Conservation (phyloP, 2,888 invertebrate species). For the Adineta ricciae region DNA sequence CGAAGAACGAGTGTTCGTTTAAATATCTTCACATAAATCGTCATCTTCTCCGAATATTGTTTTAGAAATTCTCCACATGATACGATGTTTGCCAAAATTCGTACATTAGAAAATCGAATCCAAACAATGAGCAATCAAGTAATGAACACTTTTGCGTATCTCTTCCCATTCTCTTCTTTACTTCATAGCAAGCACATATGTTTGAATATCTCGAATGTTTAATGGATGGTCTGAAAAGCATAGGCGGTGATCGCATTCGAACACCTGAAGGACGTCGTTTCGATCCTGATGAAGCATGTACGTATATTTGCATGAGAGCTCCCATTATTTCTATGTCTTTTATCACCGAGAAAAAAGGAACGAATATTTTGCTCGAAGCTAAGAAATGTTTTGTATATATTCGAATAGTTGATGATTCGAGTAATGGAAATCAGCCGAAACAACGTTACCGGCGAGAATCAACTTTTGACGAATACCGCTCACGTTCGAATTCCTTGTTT, state of each 20-base stretch:
- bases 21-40: no score
- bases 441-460: neutral
- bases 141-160: neutral
- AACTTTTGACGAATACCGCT: neutral
- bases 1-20: neutral
- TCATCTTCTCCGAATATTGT: no score
- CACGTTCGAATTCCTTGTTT: neutral
- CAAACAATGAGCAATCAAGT: neutral
- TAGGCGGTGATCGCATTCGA: neutral
- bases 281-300: neutral
- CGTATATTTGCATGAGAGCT: neutral
- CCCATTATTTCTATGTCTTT: no score
- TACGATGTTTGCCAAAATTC: neutral
- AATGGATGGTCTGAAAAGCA: neutral
- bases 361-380: no score
- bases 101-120: neutral
- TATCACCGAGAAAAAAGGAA: no score
- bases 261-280: neutral
- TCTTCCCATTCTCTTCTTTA: no score
- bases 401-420: neutral
- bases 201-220: neutral
- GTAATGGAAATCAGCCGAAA: neutral
- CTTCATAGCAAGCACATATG: neutral
- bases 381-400: neutral
- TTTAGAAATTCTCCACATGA: neutral